Percentiles rank a stretch among this genome's conserved stretches.
Evolutionary conservation across 1,140 invertebrate species (phyloP).

Genomic region (Hylyphantes graminicola): DNA sequence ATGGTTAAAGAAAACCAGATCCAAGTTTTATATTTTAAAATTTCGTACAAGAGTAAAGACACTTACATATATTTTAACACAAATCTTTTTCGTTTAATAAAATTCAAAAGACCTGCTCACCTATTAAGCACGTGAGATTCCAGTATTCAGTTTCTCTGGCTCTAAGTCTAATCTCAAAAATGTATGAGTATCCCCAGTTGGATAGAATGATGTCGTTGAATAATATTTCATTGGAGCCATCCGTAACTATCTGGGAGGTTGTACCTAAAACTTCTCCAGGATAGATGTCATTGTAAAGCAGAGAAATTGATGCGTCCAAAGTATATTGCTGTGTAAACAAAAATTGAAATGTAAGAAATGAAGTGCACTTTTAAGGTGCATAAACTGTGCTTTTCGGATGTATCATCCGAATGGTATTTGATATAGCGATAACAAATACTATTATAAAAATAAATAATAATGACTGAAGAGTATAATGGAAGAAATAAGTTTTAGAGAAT

Average conservation of each 20-base stretch:
- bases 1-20: no score
- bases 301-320: slow-evolving; percentile 34
- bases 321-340: slow-evolving; percentile 49
- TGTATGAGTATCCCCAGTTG: slow-evolving; percentile 59
- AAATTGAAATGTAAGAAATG: not conserved
- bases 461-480: no score
- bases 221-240: slow-evolving; percentile 45
- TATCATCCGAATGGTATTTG: no score
- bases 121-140: slow-evolving; percentile 36
- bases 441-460: no score
- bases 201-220: slow-evolving; percentile 56
- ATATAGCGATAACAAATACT: no score
- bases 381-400: no score
- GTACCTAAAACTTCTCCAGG: slow-evolving; percentile 35
- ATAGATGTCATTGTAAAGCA: slow-evolving; percentile 53
- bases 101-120: slow-evolving; percentile 11
- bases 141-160: slow-evolving; percentile 14
- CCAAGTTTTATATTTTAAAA: no score
- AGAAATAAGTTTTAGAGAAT: no score
- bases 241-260: not conserved
- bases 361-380: no score
- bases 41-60: no score
- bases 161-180: slow-evolving; percentile 32
- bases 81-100: not conserved
- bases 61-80: no score